Percentiles rank a stretch among this genome's conserved stretches.
Evolutionary conservation across 2,797 vertebrate genomes (phyloP).

Genomic region (Onychomys arenicola): DNA sequence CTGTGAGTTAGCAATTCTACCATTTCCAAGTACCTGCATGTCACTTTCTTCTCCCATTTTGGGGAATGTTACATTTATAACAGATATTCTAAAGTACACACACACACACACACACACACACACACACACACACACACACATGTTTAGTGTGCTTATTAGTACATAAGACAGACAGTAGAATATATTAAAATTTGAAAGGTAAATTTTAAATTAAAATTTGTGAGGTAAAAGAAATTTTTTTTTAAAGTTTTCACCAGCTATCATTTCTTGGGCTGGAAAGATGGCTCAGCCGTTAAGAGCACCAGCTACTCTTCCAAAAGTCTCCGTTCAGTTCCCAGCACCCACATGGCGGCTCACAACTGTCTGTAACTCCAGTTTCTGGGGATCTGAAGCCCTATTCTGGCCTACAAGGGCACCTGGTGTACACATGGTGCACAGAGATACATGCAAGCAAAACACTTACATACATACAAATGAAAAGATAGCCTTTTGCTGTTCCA

Average conservation of each 20-base stretch:
- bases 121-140: too few species aligned
- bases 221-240: background rate
- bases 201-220: background rate
- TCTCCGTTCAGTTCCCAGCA: background rate
- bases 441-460: too few species aligned
- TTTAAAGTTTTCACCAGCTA: background rate
- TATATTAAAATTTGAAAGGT: background rate
- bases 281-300: background rate
- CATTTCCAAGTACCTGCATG: background rate
- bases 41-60: constrained; percentile 10
- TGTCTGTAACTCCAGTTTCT: background rate
- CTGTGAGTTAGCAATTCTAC: background rate
- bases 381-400: background rate
- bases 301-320: too few species aligned
- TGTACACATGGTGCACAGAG: background rate
- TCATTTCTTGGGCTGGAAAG: background rate
- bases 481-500: background rate
- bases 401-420: background rate
- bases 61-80: constrained; percentile 21
- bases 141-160: constrained; percentile 25
- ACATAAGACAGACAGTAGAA: constrained; percentile 25
- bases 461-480: too few species aligned
- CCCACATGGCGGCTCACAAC: background rate
- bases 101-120: background rate
- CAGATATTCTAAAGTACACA: constrained; percentile 11